Conservation (phyloP, 2,888 invertebrate genomes). For the Epiperipatus broadwayi region DNA sequence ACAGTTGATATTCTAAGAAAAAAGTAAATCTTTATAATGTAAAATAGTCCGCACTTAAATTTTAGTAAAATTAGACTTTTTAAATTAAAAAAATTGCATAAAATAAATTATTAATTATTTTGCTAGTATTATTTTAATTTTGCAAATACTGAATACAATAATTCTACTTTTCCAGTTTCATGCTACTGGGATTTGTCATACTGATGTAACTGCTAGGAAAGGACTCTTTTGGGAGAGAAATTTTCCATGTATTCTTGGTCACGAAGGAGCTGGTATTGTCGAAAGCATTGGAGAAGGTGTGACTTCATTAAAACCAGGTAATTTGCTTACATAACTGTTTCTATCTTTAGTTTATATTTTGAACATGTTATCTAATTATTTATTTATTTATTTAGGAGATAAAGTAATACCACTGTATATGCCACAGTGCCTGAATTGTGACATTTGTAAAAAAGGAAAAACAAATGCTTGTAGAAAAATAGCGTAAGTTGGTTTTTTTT, state of each 20-base stretch:
- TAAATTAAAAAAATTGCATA: too few relatives aligned
- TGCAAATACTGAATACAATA: too few relatives aligned
- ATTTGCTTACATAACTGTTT: too few relatives aligned
- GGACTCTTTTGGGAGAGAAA: constrained; percentile 26
- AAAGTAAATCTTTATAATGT: too few relatives aligned
- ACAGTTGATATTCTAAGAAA: too few relatives aligned
- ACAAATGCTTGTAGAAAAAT: constrained; percentile 35
- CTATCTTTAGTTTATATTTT: too few relatives aligned
- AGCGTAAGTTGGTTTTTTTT: neutral
- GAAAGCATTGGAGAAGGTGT: constrained; percentile 17
- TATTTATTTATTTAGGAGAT: constrained; percentile 25
- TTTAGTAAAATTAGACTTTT: too few relatives aligned
- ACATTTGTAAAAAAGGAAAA: constrained; percentile 34
- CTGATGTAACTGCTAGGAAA: constrained; percentile 28
- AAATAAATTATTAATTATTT: too few relatives aligned
- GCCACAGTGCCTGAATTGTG: constrained; percentile 35
- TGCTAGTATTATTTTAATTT: too few relatives aligned
- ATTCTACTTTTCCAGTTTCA: too few relatives aligned
- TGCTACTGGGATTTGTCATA: constrained; percentile 30
- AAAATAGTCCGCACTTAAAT: too few relatives aligned
- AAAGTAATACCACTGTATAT: constrained; percentile 35
- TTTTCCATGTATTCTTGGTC: constrained; percentile 16
- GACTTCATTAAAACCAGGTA: constrained; percentile 15
- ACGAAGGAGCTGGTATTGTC: constrained; percentile 17
- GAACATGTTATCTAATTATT: too few relatives aligned